phyloP scores from a whole-genome alignment of 2,888 invertebrate species.

The Hipparchia semele region DNA sequence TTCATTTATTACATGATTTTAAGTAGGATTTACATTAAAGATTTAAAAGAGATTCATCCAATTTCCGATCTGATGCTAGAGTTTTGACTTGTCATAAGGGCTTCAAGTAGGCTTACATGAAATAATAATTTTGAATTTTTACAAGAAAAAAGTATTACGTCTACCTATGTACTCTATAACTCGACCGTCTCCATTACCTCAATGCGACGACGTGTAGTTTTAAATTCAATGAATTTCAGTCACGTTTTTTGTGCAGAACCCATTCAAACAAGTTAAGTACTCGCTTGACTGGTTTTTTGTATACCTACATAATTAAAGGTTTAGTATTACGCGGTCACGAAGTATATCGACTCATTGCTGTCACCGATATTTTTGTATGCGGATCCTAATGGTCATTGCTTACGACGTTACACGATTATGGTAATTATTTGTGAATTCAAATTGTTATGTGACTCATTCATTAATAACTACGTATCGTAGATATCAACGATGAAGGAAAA shows the following conservation, averaged over 20 bases:
- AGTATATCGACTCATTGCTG: conserved; percentile 17
- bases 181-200: too few relatives aligned
- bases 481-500: not conserved
- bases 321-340: conserved; percentile 15
- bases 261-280: not conserved
- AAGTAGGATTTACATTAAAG: too few relatives aligned
- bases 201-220: too few relatives aligned
- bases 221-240: too few relatives aligned
- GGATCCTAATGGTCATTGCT: conserved; percentile 16
- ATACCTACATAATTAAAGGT: not conserved
- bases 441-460: conserved; percentile 9
- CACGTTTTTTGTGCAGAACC: conserved; percentile 2
- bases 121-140: too few relatives aligned
- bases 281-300: conserved; percentile 5
- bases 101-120: too few relatives aligned
- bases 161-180: too few relatives aligned
- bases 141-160: too few relatives aligned
- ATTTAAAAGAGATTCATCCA: too few relatives aligned
- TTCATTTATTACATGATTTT: too few relatives aligned
- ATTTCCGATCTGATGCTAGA: too few relatives aligned
- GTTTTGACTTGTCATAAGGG: too few relatives aligned
- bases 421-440: conserved; percentile 11
- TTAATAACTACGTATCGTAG: conserved; percentile 2
- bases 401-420: not conserved
- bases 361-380: conserved; percentile 33